Base-by-base conservation (phyloP, 2,888 invertebrate species). In the Netelia fuscicornis region DNA sequence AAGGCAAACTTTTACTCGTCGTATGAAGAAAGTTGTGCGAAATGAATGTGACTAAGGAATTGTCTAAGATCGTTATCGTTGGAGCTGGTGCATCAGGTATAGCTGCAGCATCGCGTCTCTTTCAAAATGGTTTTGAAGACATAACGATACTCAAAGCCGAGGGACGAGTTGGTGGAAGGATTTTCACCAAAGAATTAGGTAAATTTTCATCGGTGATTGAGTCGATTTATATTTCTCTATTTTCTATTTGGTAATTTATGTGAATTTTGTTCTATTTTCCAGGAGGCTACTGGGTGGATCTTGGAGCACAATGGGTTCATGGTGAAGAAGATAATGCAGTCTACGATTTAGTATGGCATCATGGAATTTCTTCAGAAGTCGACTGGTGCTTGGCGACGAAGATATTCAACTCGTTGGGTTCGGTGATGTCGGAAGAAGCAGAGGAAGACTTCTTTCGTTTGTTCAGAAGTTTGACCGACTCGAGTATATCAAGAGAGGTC, bases 121-220 rank as follows among this genome's bases (percentile, higher is more conserved):
- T 37, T 8, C 37, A 37, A 37, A 37, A 37, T 37, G 37, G 8
- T 17, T 56, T 56, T 17, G 0, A 56, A 5, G 5, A 56, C 17
- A 17, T 56, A n/a, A 56, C 56, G 56, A 56, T 56, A 56, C 56
- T 37, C 0, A 8, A 37, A 37, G 37, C 56, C 9, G 17, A 56
- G 56, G 20, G 6, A 2, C 56, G 95, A 85, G 92, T 95, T 79
- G 95, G 95, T 1, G 95, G 95, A 11, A 90, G 95, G 62, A 89
- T 95, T 54, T 86, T 91, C 20, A 94, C 94, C 0, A 87, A 90
- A 1, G 79, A 88, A 58, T 93, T 94, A 77, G 94, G 95, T 94
- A 88, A 92, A 60, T 82, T 10, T 79, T 80, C 6, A 88, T 37
- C 37, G 3, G 8, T 37, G 37, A 5, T 37, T 37, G 5, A 89